Evolutionary conservation across 2,113 vertebrate species (phyloP), one percentile per base, ranked within the genome.

Genomic region (Neotragus moschatus): DNA sequence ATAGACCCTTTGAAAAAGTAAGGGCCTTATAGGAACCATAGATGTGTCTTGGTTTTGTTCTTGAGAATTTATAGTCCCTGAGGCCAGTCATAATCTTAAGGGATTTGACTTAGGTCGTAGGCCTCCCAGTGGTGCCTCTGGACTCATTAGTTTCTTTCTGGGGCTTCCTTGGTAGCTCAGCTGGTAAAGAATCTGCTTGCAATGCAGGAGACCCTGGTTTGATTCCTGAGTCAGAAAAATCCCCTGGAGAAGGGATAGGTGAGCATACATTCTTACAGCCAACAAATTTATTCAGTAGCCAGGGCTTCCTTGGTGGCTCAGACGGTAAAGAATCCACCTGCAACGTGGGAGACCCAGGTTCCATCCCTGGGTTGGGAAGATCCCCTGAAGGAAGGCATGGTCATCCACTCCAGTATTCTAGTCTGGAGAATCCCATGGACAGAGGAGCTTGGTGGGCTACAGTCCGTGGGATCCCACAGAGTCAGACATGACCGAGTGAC

Each of bases 241-340:
- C 10, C 9, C 63, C n/a, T 39, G 19, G n/a, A 70, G n/a, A 70
- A 23, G 66, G n/a, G n/a, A 39, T 23, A 39, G n/a, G 19, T 0
- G 5, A 39, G 21, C 10, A 23, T 70, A 39, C 19, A 70, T 70
- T 70, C n/a, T 39, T 39, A 36, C 3, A 70, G n/a, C n/a, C n/a
- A 39, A 23, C 19, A 70, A 39, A 23, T 19, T 39, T 39, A 39
- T 3, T 36, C 19, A 12, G 66, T 5, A 70, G 19, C n/a, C 19
- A 23, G 66, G n/a, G 10, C 66, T 70, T 39, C n/a, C 63, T n/a
- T 39, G 66, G 10, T 39, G n/a, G 66, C n/a, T 70, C 19, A 70
- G n/a, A 70, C 0, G 2, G n/a, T 39, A 23, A 6, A 39, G 66
- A 70, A 70, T 70, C n/a, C 0, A 0, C 19, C n/a, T 70, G n/a